Percentiles rank a stretch among this genome's conserved stretches.
These are phyloP conservation scores for Emesis castigata DNA, from an alignment of 2,888 invertebrate genomes.

Conservation along the genomic window DNA sequence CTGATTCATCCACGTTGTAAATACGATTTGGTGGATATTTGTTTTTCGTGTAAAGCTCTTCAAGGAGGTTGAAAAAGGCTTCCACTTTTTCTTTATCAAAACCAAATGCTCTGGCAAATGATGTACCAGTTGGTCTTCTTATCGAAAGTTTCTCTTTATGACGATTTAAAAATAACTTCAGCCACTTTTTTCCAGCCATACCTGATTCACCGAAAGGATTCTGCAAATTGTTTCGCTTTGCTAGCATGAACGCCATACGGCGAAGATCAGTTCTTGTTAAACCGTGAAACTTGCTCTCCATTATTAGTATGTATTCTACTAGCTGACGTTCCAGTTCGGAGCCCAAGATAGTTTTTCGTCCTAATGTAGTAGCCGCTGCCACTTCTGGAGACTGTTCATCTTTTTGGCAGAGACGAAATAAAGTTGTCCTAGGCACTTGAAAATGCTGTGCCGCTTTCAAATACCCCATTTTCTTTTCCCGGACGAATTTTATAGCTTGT, in stretches of 20 bases:
- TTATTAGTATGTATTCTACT: constrained; percentile 36
- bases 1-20: constrained; percentile 61
- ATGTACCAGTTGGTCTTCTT: constrained; percentile 54
- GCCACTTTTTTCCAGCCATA: constrained; percentile 46
- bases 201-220: constrained; percentile 39
- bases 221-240: constrained; percentile 22
- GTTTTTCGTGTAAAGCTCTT: constrained; percentile 39
- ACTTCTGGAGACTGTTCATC: constrained; percentile 37
- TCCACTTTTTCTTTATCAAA: constrained; percentile 57
- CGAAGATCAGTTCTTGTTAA: constrained; percentile 38
- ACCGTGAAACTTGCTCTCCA: constrained; percentile 45
- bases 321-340: constrained; percentile 5
- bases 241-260: constrained; percentile 30
- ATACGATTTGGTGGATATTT: constrained; percentile 45
- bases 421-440: constrained; percentile 37
- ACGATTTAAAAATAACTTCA: constrained; percentile 58
- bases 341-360: constrained; percentile 25
- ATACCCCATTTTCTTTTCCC: constrained; percentile 42
- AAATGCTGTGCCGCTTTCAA: constrained; percentile 40
- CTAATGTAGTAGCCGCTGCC: constrained; percentile 44
- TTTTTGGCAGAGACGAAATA: constrained; percentile 31
- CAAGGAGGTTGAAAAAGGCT: no score
- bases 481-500: constrained; percentile 32
- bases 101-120: constrained; percentile 56
- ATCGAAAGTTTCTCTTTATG: constrained; percentile 60